Percentiles rank a stretch among this genome's conserved stretches.
Evolutionary conservation across 2,113 vertebrate genomes (phyloP).

Genomic region (Prionailurus viverrinus): DNA sequence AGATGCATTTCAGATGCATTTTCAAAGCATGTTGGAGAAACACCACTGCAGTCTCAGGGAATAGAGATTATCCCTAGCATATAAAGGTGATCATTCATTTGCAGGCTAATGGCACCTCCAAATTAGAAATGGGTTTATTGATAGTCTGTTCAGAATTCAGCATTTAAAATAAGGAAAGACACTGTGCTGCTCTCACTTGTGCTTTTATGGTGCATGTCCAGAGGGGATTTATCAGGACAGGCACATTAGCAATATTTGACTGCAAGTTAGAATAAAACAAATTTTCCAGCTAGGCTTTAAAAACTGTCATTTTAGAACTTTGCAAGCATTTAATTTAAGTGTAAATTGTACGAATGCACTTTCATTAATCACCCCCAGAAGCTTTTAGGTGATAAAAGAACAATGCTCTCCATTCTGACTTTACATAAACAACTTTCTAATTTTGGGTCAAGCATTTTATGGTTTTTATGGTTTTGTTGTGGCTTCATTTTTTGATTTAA

Average conservation of each 20-base stretch:
- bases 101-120: not conserved
- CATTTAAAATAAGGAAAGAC: not conserved
- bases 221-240: not conserved
- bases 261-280: conserved; percentile 17
- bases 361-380: conserved; percentile 49
- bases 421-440: conserved; percentile 50
- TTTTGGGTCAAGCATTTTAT: conserved; percentile 40
- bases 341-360: conserved; percentile 24
- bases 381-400: conserved; percentile 27
- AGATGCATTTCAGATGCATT: not conserved
- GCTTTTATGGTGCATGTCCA: not conserved
- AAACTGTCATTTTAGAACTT: conserved; percentile 41
- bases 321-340: conserved; percentile 11
- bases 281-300: conserved; percentile 25
- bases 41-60: not conserved
- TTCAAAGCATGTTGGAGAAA: not conserved
- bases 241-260: conserved; percentile 1
- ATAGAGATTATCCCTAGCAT: not conserved
- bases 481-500: conserved; percentile 60
- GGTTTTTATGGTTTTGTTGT: not conserved
- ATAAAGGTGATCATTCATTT: not conserved
- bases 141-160: not conserved
- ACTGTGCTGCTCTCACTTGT: not conserved
- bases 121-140: not conserved
- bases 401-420: conserved; percentile 19